Percentiles rank a stretch among this genome's conserved stretches.
These are phyloP conservation scores for Heliconius aoede DNA, from an alignment of 2,888 invertebrate species.

Conservation along the genomic window DNA sequence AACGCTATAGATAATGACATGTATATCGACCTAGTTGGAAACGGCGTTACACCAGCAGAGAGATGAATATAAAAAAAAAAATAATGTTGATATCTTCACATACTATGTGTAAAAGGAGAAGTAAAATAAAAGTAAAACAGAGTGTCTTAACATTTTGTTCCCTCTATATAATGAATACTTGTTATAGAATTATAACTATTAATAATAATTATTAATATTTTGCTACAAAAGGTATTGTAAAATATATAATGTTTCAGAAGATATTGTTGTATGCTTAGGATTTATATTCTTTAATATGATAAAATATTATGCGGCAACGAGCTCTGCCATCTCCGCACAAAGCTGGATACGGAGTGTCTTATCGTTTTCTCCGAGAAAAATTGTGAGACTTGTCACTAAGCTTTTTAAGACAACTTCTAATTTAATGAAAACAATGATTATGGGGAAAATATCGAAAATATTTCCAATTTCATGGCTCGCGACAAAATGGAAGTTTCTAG, in stretches of 20 bases:
- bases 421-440: not conserved
- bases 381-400: not conserved
- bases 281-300: no score
- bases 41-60: not conserved
- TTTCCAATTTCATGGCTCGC: not conserved
- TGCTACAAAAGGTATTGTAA: no score
- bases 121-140: not conserved
- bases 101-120: not conserved
- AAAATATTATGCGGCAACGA: no score
- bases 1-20: constrained; percentile 2
- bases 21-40: constrained; percentile 15
- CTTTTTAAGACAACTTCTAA: not conserved
- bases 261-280: no score
- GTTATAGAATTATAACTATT: no score
- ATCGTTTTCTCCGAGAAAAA: not conserved
- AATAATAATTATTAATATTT: no score
- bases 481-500: constrained; percentile 13
- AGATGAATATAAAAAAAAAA: not conserved
- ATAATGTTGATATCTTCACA: not conserved
- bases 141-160: no score
- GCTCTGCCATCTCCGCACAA: not conserved
- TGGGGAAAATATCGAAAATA: not conserved
- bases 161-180: no score
- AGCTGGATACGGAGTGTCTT: not conserved
- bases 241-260: no score